Evolutionary conservation across 1,140 invertebrate species (phyloP), one percentile per base, ranked within the genome.

Genomic region (Linepithema humile): DNA sequence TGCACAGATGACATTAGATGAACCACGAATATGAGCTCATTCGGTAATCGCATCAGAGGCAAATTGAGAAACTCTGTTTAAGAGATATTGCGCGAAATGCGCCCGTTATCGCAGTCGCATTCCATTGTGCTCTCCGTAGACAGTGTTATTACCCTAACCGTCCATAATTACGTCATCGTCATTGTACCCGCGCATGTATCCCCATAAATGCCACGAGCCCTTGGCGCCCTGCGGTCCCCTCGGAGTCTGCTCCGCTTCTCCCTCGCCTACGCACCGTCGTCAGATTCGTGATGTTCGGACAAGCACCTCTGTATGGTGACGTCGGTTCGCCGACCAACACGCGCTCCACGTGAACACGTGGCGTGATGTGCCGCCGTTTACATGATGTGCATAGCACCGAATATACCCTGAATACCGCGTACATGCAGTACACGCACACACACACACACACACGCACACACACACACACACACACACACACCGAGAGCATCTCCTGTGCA

Each of bases 151-250:
- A 92, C 92, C 89, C 92, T 92, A 92, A 93, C 91, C 89, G 89
- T 85, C 88, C 90, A 87, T 93, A 92, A 93, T 93, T 92, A 92
- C 89, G 90, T 92, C 91, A 92, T 92, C 90, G 91, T 92, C 91
- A 93, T 92, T 92, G 92, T 92, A 91, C 89, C 65, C 77, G 82
- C 67, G 67, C 83, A 87, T 86, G 84, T 88, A 90, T 87, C 62
- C 53, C 85, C 91, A 69, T 86, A 86, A 88, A 91, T 90, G 85
- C 85, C 78, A 67, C 53, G 69, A 55, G 38, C 84, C 82, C 85
- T 86, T 86, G 72, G 86, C 64, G 67, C 82, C 50, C 29, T 70
- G 2, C 35, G 38, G 48, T 59, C 50, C 67, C 65, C 40, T 3
- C n/a, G 43, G 6, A 29, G 69, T 35, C 43, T 32, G 15, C 29